Conservation (phyloP, 2,888 invertebrate genomes). For the Endotricha flammealis region DNA sequence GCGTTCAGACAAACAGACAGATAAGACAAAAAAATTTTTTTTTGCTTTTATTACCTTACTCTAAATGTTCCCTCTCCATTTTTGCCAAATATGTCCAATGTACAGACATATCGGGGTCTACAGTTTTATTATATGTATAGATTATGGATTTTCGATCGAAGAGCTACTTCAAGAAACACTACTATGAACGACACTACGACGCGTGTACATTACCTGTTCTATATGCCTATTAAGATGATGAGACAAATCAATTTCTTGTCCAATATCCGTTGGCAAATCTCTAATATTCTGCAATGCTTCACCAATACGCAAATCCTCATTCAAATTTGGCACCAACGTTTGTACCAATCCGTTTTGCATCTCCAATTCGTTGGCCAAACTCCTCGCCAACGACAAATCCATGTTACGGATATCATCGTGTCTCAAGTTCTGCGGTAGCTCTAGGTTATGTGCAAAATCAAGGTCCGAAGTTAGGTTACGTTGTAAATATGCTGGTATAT, state of each 20-base stretch:
- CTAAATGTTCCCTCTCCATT: too few species aligned
- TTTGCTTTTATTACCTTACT: too few species aligned
- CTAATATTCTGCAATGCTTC: conserved; percentile 36
- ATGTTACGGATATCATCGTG: conserved; percentile 34
- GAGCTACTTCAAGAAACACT: too few species aligned
- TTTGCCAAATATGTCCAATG: too few species aligned
- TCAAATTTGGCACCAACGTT: conserved; percentile 40
- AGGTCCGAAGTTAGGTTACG: conserved; percentile 41
- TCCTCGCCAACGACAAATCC: conserved; percentile 33
- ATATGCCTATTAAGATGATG: conserved; percentile 48
- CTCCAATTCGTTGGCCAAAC: conserved; percentile 37
- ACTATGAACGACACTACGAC: too few species aligned
- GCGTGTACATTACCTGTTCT: too few species aligned
- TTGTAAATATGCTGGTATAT: conserved; percentile 54
- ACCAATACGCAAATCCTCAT: conserved; percentile 44
- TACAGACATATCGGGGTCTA: too few species aligned
- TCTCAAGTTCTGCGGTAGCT: conserved; percentile 40
- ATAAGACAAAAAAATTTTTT: too few species aligned
- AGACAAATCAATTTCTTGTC: conserved; percentile 45
- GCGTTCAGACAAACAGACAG: too few species aligned
- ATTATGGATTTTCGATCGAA: too few species aligned
- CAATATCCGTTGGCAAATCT: conserved; percentile 41
- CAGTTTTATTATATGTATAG: too few species aligned
- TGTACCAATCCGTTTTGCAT: conserved; percentile 44
- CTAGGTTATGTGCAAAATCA: conserved; percentile 46